Evolutionary conservation across 2,888 invertebrate species (phyloP), one percentile per base, ranked within the genome.

Genomic region (Apoderus coryli): DNA sequence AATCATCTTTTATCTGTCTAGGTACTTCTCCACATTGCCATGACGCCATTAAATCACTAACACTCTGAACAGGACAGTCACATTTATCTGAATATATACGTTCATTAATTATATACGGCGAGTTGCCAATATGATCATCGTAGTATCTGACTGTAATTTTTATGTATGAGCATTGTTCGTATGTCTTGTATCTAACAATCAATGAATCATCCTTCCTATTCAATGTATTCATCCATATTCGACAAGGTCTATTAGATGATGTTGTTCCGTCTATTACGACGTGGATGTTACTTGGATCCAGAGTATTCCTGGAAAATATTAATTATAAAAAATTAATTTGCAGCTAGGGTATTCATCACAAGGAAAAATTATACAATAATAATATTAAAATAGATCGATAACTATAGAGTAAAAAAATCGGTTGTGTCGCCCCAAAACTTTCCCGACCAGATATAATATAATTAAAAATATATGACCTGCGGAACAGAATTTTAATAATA

Each of bases 171-270:
- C 86, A 86, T 33, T 75, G 70, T 50, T 79, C 76, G 51, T 76
- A 76, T 12, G 82, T 50, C 54, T 78, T 81, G 50, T 88, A 90
- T 35, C 90, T 69, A 4, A 86, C 66, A 46, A 89, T 80, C 45
- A 76, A 79, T 25, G 73, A 74, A 3, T 86, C 84, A 67, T 90
- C 86, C 46, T 77, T 78, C 34, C 79, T 66, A 50, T 92, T 76
- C 34, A 92, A 63, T 35, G 76, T 64, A 53, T 89, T 80, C 1
- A 69, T 60, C 71, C 79, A 78, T 29, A 77, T 61, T 25, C 80
- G 65, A 46, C 86, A 88, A 22, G 64, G 59, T 27, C 64, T 64
- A 25, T 64, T 56, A 16, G 58, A 48, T 33, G 42, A 48, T 14
- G 65, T 60, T 25, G 57, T 64, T 27, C 70, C 67, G 14, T 69